Percentiles rank a stretch among this genome's conserved stretches.
These are phyloP conservation scores for Cataglyphis hispanica DNA, from an alignment of 1,140 invertebrate genomes.

Conservation along the genomic window DNA sequence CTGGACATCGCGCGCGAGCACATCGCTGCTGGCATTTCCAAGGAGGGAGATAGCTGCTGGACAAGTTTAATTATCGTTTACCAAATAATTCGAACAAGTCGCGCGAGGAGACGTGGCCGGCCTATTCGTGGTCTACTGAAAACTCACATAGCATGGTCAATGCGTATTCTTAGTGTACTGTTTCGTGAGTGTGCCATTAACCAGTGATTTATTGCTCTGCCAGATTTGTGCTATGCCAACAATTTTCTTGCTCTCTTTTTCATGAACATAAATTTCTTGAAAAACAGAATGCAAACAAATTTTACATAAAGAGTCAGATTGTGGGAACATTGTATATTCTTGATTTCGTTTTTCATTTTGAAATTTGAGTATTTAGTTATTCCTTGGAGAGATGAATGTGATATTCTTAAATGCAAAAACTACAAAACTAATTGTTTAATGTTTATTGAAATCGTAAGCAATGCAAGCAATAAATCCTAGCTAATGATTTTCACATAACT, in stretches of 20 bases:
- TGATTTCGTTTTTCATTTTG: background rate
- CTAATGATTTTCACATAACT: constrained; percentile 80
- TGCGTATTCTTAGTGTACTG: constrained; percentile 78
- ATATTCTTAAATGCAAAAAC: constrained; percentile 2
- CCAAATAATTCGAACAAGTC: constrained; percentile 79
- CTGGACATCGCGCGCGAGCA: constrained; percentile 63
- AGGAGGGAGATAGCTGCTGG: constrained; percentile 86
- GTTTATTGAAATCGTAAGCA: constrained; percentile 48
- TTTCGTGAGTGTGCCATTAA: constrained; percentile 75
- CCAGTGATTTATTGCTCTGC: constrained; percentile 79
- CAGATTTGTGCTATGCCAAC: too few relatives aligned
- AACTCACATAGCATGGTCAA: constrained; percentile 85
- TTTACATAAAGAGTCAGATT: background rate
- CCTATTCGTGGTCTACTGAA: constrained; percentile 86
- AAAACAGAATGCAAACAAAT: constrained; percentile 1
- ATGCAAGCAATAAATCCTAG: constrained; percentile 83
- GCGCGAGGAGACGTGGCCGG: constrained; percentile 83
- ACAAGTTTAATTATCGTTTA: constrained; percentile 86
- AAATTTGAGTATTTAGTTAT: background rate
- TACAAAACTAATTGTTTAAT: background rate
- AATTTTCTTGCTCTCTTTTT: constrained; percentile 37
- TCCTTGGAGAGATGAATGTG: background rate
- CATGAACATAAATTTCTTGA: background rate
- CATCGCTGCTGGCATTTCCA: constrained; percentile 86
- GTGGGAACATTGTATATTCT: background rate